Base-by-base conservation (phyloP, 2,888 invertebrate genomes). In the Silvanus unidentatus region DNA sequence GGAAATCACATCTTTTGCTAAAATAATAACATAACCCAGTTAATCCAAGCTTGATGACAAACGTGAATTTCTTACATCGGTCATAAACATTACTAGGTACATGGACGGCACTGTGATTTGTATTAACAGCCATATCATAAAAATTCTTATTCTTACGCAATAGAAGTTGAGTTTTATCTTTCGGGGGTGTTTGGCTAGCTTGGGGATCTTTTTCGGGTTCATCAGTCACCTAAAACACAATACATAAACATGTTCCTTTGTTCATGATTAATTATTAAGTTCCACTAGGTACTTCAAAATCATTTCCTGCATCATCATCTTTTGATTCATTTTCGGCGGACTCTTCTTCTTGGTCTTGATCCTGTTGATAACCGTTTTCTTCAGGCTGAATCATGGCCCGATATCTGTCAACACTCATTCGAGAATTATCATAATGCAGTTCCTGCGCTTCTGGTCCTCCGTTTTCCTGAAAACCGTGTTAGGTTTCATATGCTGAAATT, bases 31-130 rank as follows among this genome's bases (percentile, higher is more conserved):
- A 4, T 32, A 8, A 32, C n/a, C 5, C 5, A 12, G n/a, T 12
- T 32, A 3, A n/a, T 32, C 10, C 32, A 32, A 32, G n/a, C 28
- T 10, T n/a, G n/a, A n/a, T n/a, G n/a, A n/a, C n/a, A n/a, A n/a
- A n/a, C n/a, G 10, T 9, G 10, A 28, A 28, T 28, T 28, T 12
- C 76, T 74, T 74, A 86, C 86, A 86, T 80, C 88, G 80, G 64
- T 93, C 91, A 71, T 88, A 96, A 46, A 97, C 94, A 72, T 95
- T 96, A 49, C 94, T 94, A 27, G 97, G 96, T 39, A 97, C 91
- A 69, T 96, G 96, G 34, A 96, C 91, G 50, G 93, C 88, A 64
- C 91, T 92, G 66, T 84, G 78, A 65, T 81, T 86, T 32, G 80
- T 79, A 68, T 90, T 91, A 16, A 87, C 84, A 16, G 81, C 79